phyloP scores from a whole-genome alignment of 2,888 invertebrate genomes.

The Nomada hirtipes region DNA sequence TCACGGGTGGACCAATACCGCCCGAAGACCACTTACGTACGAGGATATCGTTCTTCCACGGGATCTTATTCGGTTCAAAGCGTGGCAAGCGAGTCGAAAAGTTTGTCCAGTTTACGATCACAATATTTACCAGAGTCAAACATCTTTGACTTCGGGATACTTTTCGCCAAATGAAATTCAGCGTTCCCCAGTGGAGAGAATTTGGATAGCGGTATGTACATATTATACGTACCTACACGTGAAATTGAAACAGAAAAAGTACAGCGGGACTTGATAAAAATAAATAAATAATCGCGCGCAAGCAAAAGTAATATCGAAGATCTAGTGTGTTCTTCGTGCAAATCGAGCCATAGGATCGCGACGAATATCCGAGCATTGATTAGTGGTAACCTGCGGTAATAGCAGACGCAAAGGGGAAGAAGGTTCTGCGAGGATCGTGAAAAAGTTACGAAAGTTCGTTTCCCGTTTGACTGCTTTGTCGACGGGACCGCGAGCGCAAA shows the following conservation, averaged over 20 bases:
- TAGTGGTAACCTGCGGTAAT: background rate
- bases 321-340: background rate
- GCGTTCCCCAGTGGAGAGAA: background rate
- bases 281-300: no score
- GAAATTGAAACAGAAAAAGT: background rate
- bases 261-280: background rate
- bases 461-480: constrained; percentile 7
- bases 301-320: background rate
- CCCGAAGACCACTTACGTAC: constrained; percentile 25
- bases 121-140: constrained; percentile 51
- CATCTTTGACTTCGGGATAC: constrained; percentile 43
- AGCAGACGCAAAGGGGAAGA: background rate
- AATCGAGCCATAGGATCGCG: no score
- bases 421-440: constrained; percentile 2
- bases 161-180: constrained; percentile 46
- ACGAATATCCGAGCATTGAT: no score
- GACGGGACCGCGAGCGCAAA: constrained; percentile 27
- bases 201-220: no score
- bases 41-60: constrained; percentile 41
- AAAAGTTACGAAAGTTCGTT: constrained; percentile 37
- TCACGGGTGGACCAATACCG: constrained; percentile 32
- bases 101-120: constrained; percentile 40
- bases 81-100: constrained; percentile 28
- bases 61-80: constrained; percentile 33
- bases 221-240: no score